Evolutionary conservation across 2,797 vertebrate species (phyloP), one percentile per base, ranked within the genome.

Genomic region (Octomys mimax): DNA sequence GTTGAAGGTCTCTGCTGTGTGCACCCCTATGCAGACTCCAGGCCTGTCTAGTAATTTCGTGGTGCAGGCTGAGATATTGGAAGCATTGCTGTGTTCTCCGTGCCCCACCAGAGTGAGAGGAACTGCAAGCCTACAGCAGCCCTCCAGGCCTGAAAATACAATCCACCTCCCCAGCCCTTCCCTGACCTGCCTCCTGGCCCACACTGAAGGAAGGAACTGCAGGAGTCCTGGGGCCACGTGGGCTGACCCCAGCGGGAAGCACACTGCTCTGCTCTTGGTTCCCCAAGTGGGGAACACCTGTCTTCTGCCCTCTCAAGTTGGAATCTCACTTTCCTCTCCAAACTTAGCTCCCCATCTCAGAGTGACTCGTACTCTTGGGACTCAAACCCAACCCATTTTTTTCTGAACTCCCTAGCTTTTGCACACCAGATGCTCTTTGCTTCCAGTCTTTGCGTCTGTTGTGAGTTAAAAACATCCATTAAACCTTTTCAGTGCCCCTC

Each of bases 381-480:
- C 68, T 91, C 78, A 82, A n/a, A 85, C 33, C 73, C 95, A 89
- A 52, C 14, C 62, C 21, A 6, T n/a, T 93, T 75, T 22, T 95
- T 21, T 92, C 52, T 52, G 31, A n/a, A 64, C 61, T 61, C 24
- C 18, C n/a, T 46, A 49, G 62, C 36, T 14, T 39, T 79, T 70
- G 13, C 26, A 46, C 22, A 62, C 46, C 61, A 46, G 52, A 80
- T 92, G 66, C 54, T 8, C 54, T 77, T 95, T 66, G 70, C 64
- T 91, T 66, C 95, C 42, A 77, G 62, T 54, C 64, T 94, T 57
- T 42, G 21, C 54, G 24, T 88, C 95, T 83, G 42, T 85, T 78
- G 2, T 42, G 54, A 75, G 42, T 92, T 92, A 33, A 73, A 94
- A 95, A 77, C 19, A n/a, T 49, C 39, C 42, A 71, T 39, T 33